A percentile compares a stretch with the other conserved stretches of the same genome.
phyloP scores from a whole-genome alignment of 2,797 vertebrate species.

The Rachycentron canadum region DNA sequence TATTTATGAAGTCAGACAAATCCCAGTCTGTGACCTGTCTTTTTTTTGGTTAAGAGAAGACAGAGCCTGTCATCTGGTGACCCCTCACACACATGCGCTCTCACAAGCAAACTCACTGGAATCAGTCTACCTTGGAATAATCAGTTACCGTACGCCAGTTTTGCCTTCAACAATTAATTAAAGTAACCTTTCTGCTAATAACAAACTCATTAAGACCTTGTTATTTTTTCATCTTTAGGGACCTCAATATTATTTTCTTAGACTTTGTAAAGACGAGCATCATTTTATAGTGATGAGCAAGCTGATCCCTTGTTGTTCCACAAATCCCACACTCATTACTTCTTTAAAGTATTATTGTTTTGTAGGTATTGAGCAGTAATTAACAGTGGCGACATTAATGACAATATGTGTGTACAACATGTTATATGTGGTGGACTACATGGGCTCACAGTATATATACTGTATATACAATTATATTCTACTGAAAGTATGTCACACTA shows the following conservation, averaged over 20 bases:
- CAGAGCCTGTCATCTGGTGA: neutral
- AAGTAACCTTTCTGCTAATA: conserved; percentile 27
- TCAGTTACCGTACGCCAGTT: conserved; percentile 1
- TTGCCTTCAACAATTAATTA: conserved; percentile 45
- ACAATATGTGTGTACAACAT: no score
- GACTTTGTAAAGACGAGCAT: neutral
- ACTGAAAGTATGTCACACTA: neutral
- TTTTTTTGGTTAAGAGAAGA: neutral
- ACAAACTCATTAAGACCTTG: conserved; percentile 15
- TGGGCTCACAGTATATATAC: neutral
- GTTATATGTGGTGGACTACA: neutral
- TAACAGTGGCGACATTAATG: neutral
- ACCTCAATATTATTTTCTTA: conserved; percentile 12
- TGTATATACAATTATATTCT: neutral
- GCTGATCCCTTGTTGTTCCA: conserved; percentile 15
- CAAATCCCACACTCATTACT: conserved; percentile 31
- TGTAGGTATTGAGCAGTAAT: neutral
- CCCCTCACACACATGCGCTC: conserved; percentile 3
- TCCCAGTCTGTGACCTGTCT: neutral
- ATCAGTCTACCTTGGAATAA: conserved; percentile 16
- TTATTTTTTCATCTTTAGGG: conserved; percentile 7
- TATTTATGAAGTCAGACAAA: conserved; percentile 23
- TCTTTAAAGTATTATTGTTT: conserved; percentile 18
- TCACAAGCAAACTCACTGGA: conserved; percentile 4
- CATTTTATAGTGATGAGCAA: conserved; percentile 18